Base-by-base conservation (phyloP, 1,140 invertebrate species). In the Whitmania pigra region DNA sequence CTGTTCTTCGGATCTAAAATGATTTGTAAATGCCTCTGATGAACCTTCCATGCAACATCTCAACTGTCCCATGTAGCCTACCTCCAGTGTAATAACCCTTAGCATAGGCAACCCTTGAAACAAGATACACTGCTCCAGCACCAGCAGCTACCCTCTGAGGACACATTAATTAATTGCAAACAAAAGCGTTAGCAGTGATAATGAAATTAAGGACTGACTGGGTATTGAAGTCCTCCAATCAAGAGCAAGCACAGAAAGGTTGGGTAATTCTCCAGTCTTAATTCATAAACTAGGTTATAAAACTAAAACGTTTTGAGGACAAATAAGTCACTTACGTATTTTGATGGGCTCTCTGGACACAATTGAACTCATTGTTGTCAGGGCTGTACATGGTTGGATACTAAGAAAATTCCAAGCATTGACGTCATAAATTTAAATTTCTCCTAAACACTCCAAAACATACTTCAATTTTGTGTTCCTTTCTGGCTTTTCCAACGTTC, bases 321-420 rank as follows among this genome's bases (percentile, higher is more conserved):
- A 0, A 31, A 40, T 31, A 36, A 31, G 71, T 36, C 22, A 77
- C 81, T 80, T 80, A 84, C 83, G 82, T 84, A 74, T 85, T 85
- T 76, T 85, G 84, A 76, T 85, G 84, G 40, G 83, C 83, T 75
- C 84, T 79, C 73, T 81, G 79, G 66, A 81, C 78, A 73, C 83
- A 85, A 77, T 85, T 85, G 77, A 85, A 85, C 11, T 76, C 75
- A 49, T 82, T 75, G 71, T 80, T 83, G 53, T 76, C 77, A 54
- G 74, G 72, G 71, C 78, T 80, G 75, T 84, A 84, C 81, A 84
- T 81, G 2, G 76, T 79, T 36, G 84, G 84, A 72, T 84, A 84
- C 71, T 78, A 69, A 57, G 83, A 77, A 72, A 57, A 70, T 68
- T n/a, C 15, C 53, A 74, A 73, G n/a, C 53, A 54, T 15, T 36